These are phyloP conservation scores for Bos indicus DNA, from an alignment of 2,113 vertebrate genomes.

Conservation along the genomic window DNA sequence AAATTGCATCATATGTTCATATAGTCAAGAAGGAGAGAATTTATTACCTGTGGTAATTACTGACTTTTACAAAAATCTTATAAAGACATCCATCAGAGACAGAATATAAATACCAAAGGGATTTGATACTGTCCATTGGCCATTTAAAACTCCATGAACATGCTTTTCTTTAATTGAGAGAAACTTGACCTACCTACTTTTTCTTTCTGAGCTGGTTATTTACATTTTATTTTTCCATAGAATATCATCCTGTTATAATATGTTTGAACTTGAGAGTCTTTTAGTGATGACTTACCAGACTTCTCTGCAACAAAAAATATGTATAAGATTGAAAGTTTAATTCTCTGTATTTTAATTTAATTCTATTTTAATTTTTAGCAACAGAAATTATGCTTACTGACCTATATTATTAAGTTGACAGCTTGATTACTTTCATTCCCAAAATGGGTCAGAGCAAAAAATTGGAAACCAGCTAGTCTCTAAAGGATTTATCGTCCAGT, in stretches of 20 bases:
- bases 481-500: background rate
- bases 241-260: background rate
- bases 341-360: background rate
- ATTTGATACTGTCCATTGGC: background rate
- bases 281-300: background rate
- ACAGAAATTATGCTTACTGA: background rate
- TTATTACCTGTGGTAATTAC: background rate
- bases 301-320: background rate
- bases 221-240: background rate
- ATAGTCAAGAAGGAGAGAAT: background rate
- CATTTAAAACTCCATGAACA: background rate
- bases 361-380: background rate
- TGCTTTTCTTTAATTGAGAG: background rate
- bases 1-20: background rate
- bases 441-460: background rate
- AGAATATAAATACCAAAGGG: background rate
- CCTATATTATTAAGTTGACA: background rate
- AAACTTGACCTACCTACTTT: background rate
- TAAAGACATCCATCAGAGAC: background rate
- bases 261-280: conserved; percentile 4
- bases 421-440: background rate
- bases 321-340: conserved; percentile 12
- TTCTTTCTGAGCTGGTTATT: background rate
- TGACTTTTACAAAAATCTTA: background rate
- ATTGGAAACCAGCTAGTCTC: background rate